phyloP scores from a whole-genome alignment of 2,113 vertebrate genomes.

The Catagonus wagneri region DNA sequence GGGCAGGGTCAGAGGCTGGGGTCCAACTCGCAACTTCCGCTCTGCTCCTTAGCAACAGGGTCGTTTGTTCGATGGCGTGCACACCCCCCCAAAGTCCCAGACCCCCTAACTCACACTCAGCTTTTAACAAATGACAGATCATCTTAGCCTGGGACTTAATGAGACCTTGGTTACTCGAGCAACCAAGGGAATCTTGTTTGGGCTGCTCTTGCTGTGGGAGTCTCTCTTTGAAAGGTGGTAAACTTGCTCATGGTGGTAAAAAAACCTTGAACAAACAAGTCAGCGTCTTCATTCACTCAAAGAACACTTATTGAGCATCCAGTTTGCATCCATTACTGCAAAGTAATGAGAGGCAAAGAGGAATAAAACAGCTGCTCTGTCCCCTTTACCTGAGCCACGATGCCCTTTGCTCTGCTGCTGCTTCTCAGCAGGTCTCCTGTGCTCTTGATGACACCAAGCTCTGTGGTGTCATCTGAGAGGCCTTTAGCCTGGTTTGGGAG shows the following conservation, averaged over 20 bases:
- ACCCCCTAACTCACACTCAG: background rate
- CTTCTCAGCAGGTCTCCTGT: background rate
- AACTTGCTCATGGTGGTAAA: background rate
- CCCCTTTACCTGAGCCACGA: background rate
- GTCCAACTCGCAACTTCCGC: background rate
- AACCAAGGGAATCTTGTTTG: background rate
- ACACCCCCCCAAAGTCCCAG: background rate
- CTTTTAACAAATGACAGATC: slow-evolving; percentile 13
- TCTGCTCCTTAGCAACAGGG: background rate
- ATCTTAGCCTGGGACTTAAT: slow-evolving; percentile 26
- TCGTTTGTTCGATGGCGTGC: background rate
- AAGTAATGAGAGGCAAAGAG: background rate
- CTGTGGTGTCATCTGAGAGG: background rate
- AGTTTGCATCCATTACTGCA: background rate
- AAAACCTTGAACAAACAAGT: background rate
- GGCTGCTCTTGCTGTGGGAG: background rate
- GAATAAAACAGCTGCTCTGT: background rate
- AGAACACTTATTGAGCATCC: background rate
- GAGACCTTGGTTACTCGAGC: slow-evolving; percentile 15
- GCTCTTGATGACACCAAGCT: background rate
- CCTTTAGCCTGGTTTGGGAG: background rate
- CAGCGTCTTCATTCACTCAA: background rate
- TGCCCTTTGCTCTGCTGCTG: no score
- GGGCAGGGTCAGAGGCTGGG: background rate
- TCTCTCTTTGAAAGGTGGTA: background rate